These are phyloP conservation scores for Hyles euphorbiae DNA, from an alignment of 1,140 invertebrate genomes.

Conservation along the genomic window DNA sequence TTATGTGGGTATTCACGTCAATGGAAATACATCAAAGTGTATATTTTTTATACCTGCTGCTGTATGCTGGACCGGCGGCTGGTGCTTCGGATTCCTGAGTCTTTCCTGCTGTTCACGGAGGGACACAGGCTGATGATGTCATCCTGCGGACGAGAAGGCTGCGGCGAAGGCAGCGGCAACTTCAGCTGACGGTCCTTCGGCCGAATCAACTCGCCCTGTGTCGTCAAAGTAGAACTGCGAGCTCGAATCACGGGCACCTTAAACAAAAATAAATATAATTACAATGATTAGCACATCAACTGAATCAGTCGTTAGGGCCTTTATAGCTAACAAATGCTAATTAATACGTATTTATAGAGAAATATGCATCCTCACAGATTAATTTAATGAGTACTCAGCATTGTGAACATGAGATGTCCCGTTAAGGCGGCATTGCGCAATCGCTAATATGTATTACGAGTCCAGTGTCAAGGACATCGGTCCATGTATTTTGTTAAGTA, in stretches of 20 bases:
- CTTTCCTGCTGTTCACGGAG: conserved; percentile 88
- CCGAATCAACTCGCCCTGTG: conserved; percentile 51
- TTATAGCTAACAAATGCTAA: background rate
- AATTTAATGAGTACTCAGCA: background rate
- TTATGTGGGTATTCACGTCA: conserved; percentile 13
- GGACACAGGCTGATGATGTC: conserved; percentile 83
- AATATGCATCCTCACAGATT: background rate
- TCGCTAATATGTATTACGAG: conserved; percentile 5
- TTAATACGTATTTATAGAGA: conserved; percentile 2
- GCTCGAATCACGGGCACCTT: conserved; percentile 74
- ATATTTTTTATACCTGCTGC: conserved; percentile 78
- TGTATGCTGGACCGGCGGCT: conserved; percentile 90
- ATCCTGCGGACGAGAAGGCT: conserved; percentile 59
- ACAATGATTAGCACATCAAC: background rate
- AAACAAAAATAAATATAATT: conserved; percentile 3
- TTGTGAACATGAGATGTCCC: background rate
- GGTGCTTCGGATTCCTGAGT: conserved; percentile 90
- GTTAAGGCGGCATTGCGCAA: conserved; percentile 10
- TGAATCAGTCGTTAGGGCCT: background rate
- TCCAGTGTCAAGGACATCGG: conserved; percentile 6
- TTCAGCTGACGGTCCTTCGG: conserved; percentile 52
- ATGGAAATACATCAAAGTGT: conserved; percentile 15
- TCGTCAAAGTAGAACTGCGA: conserved; percentile 75
- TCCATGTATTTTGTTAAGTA: conserved; percentile 9
- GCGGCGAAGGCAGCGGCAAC: conserved; percentile 43